Evolutionary conservation across 2,113 vertebrate genomes (phyloP).

Genomic region (Heterocephalus glaber): DNA sequence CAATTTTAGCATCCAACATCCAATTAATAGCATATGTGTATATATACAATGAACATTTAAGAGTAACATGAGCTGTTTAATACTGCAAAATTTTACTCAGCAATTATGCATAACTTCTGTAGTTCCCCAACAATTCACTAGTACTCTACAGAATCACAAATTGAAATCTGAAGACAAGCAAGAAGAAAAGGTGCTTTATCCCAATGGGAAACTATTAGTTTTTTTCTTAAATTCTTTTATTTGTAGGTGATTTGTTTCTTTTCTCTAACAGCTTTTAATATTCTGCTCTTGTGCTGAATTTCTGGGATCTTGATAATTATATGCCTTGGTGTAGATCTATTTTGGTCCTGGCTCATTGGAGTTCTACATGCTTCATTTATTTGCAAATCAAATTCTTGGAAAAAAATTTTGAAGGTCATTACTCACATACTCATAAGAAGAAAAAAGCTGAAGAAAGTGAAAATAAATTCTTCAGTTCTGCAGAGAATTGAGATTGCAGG

Average conservation of each 20-base stretch:
- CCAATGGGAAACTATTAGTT: background rate
- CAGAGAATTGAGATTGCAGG: background rate
- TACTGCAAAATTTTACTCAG: background rate
- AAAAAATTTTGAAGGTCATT: background rate
- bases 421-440: background rate
- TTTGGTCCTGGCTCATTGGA: too few relatives aligned
- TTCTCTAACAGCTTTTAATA: too few relatives aligned
- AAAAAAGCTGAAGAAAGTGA: background rate
- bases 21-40: background rate
- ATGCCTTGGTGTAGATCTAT: too few relatives aligned
- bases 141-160: background rate
- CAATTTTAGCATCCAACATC: background rate
- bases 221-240: too few relatives aligned
- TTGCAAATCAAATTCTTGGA: too few relatives aligned
- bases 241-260: too few relatives aligned
- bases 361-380: too few relatives aligned
- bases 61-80: background rate
- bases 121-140: background rate
- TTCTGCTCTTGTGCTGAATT: too few relatives aligned
- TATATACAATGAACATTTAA: background rate
- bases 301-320: too few relatives aligned
- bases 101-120: background rate
- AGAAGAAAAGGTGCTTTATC: background rate
- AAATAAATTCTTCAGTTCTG: background rate
- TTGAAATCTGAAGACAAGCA: background rate